Evolutionary conservation across 2,113 vertebrate genomes (phyloP), one percentile per base, ranked within the genome.

Genomic region (Gymnogyps californianus): DNA sequence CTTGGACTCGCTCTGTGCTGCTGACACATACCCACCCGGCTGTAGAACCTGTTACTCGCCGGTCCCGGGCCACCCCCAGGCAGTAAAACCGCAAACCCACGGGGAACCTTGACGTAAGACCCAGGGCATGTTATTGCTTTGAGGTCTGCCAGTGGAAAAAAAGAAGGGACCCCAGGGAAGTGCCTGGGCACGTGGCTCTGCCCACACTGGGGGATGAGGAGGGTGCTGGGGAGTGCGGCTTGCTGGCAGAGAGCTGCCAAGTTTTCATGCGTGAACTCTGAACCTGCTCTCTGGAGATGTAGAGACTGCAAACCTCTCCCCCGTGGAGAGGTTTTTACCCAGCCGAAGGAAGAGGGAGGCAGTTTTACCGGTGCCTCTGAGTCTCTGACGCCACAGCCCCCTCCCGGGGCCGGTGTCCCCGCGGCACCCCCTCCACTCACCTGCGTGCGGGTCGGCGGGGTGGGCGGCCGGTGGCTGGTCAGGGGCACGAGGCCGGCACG

Each of bases 191-290:
- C 2, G 0, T 0, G 0, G 49, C 79, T 74, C 54, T 92, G 92
- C 57, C 44, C 52, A 0, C 0, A 3, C 74, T 3, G 3, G 40
- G 92, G 31, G 22, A 28, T 0, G 0, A 66, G 71, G 57, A 57
- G 1, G 38, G n/a, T 38, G 65, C 64, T 0, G 0, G 65, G 26
- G 55, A 54, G 52, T 0, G 5, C 0, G 0, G 34, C 19, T 69
- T 14, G 18, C 9, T 81, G 84, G 28, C 7, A 2, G 9, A 18
- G 52, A 32, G 59, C 24, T 25, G 18, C 52, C 29, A 13, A 25
- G 13, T 26, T 21, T 44, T 34, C 2, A 1, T 2, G 11, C 1
- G 4, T 24, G 49, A 74, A 24, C 34, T n/a, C 47, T 3, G 51
- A 75, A 42, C 46, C 34, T 7, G 40, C 82, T 77, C 64, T 42